phyloP scores from a whole-genome alignment of 2,113 vertebrate species.

The Micronycteris hirsuta region DNA sequence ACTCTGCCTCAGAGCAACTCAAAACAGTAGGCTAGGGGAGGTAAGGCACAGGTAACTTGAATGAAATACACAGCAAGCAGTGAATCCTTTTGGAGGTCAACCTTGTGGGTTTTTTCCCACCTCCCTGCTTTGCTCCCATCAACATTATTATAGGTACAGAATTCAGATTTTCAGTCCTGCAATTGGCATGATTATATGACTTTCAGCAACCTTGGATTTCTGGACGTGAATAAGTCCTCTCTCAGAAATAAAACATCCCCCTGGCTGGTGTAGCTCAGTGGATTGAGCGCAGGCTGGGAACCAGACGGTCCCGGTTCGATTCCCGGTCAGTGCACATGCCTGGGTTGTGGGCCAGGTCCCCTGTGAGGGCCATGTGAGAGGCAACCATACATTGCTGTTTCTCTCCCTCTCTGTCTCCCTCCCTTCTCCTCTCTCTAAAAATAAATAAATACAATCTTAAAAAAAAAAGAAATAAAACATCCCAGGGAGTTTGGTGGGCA shows the following conservation, averaged over 20 bases:
- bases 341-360: too few species aligned
- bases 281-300: too few species aligned
- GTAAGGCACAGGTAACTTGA: not conserved
- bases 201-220: not conserved
- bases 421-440: too few species aligned
- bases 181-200: not conserved
- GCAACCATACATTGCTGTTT: too few species aligned
- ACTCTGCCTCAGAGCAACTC: not conserved
- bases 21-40: not conserved
- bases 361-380: too few species aligned
- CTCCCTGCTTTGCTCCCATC: not conserved
- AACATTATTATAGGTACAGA: not conserved
- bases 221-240: not conserved
- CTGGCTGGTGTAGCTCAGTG: too few species aligned
- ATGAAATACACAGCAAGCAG: not conserved
- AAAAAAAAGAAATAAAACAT: not conserved
- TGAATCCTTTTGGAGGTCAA: not conserved
- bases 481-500: not conserved
- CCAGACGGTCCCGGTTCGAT: too few species aligned
- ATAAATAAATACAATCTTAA: too few species aligned
- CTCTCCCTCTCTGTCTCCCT: too few species aligned
- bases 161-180: not conserved
- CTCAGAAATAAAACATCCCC: not conserved
- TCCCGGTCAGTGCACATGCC: too few species aligned
- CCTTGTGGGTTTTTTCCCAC: not conserved